Evolutionary conservation across 2,888 invertebrate species (phyloP), one percentile per base, ranked within the genome.

Genomic region (Dusona sp.): DNA sequence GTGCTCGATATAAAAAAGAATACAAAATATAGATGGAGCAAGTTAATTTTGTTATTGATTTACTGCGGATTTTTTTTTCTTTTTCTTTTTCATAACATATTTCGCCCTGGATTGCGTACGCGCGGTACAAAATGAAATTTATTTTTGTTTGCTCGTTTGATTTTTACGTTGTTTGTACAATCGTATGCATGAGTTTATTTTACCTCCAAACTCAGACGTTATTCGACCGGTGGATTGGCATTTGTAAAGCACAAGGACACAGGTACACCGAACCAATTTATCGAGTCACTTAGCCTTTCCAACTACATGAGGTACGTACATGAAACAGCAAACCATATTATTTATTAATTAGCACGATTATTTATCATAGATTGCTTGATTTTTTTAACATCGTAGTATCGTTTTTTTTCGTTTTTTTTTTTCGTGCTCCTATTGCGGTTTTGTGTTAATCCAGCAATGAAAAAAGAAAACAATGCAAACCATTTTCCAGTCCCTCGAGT

Each of bases 401-500:
- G 6, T 33, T 25, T 64, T 33, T 42, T 2, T 67, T 65, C 48
- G 51, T 19, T 25, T 45, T 22, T 64, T 64, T 33, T 22, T 33
- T 22, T 67, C 45, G 57, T 33, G 51, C 48, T 38, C 36, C 22
- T 45, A 75, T 79, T 38, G 73, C 54, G 64, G 2, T 74, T 83
- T 72, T 42, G 48, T 73, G 19, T 74, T 64, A 25, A 84, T 38
- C 79, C 61, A 64, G 25, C 48, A 65, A 72, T 84, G 61, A 79
- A 70, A 57, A 75, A 67, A 57, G 3, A 73, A 75, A 45, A 65
- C 65, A 51, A 79, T 36, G 68, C 70, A 16, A 70, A 75, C 79
- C 65, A 87, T 82, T 83, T 94, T 95, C 78, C 95, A 98, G 98
- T 93, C 97, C 98, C 77, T 97, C 97, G 91, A 96, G 97, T 93